Conservation (phyloP, 2,797 vertebrate genomes). For the Xiphorhynchus erythropygius region DNA sequence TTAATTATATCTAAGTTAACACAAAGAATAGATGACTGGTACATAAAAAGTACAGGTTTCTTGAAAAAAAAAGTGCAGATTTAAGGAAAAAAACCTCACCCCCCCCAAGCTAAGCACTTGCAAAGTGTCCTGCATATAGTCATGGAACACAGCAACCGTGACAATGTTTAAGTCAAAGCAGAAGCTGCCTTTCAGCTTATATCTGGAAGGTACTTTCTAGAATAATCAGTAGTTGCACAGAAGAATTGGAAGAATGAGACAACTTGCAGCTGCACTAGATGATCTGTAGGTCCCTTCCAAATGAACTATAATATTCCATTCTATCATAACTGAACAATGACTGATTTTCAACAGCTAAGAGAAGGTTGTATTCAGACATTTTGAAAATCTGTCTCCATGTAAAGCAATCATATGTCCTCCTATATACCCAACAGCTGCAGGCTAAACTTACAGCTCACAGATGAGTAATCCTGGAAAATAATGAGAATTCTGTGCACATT, state of each 20-base stretch:
- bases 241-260: not conserved
- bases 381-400: not conserved
- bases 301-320: not conserved
- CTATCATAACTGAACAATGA: not conserved
- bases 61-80: not conserved
- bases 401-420: not conserved
- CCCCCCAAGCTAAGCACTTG: not conserved
- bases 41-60: not conserved
- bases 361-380: not conserved
- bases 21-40: not conserved
- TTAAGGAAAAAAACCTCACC: not conserved
- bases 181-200: not conserved
- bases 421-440: not conserved
- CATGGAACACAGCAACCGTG: not conserved
- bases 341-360: not conserved
- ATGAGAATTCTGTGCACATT: not conserved
- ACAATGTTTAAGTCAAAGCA: not conserved
- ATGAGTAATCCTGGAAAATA: not conserved
- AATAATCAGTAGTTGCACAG: not conserved
- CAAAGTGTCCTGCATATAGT: not conserved
- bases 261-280: not conserved
- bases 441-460: not conserved
- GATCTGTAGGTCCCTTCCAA: not conserved
- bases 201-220: not conserved
- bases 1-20: not conserved